Evolutionary conservation across 2,888 invertebrate species (phyloP).

Genomic region (Phlogophora meticulosa): DNA sequence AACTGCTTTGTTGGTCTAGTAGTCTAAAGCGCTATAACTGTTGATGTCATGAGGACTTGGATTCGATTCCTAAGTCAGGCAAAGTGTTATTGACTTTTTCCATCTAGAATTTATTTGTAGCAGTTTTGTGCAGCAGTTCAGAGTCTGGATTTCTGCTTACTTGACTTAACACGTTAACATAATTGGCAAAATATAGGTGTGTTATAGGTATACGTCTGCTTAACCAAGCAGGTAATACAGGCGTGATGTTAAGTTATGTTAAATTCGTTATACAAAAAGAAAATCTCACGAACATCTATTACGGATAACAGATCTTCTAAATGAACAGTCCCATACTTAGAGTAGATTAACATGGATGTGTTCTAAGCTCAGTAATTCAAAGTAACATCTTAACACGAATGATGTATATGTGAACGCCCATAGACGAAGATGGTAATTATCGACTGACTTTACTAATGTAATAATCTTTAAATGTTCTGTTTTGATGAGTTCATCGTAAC

Average conservation of each 20-base stretch:
- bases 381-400: slow-evolving; percentile 89
- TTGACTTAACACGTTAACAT: too few species aligned
- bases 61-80: too few species aligned
- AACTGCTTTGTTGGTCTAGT: too few species aligned
- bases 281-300: slow-evolving; percentile 83
- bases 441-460: slow-evolving; percentile 83
- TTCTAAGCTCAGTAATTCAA: slow-evolving; percentile 76
- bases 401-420: slow-evolving; percentile 89
- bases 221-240: too few species aligned
- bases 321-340: slow-evolving; percentile 77
- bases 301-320: slow-evolving; percentile 79
- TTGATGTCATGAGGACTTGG: too few species aligned
- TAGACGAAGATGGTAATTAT: slow-evolving; percentile 85
- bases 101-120: too few species aligned
- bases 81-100: too few species aligned
- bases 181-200: too few species aligned
- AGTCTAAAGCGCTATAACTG: too few species aligned
- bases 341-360: slow-evolving; percentile 78
- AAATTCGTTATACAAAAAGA: slow-evolving; percentile 61
- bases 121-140: too few species aligned
- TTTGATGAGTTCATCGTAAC: slow-evolving; percentile 88
- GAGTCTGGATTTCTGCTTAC: too few species aligned
- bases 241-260: not conserved
- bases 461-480: slow-evolving; percentile 84
- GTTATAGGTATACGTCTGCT: too few species aligned